These are phyloP conservation scores for Stegostoma tigrinum DNA, from an alignment of 2,113 vertebrate species.

Conservation along the genomic window DNA sequence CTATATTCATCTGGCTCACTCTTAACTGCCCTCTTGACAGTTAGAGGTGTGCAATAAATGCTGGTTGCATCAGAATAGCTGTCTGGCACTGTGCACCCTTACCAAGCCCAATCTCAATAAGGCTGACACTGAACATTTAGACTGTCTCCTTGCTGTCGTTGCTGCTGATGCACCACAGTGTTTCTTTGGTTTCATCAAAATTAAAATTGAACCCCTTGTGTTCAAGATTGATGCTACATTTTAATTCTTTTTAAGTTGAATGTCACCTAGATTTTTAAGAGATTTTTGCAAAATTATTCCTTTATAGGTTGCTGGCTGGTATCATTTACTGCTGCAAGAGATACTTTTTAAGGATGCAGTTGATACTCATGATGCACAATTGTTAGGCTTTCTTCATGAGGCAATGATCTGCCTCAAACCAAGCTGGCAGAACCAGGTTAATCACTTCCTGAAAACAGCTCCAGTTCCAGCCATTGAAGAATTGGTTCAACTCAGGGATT, in stretches of 20 bases:
- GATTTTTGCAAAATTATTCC: background rate
- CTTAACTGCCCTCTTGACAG: too few species aligned
- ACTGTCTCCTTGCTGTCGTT: background rate
- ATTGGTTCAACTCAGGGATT: conserved; percentile 51
- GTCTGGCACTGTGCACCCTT: background rate
- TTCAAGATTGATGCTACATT: background rate
- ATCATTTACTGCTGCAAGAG: conserved; percentile 51
- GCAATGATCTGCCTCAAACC: conserved; percentile 23
- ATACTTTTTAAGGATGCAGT: conserved; percentile 57
- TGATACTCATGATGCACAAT: conserved; percentile 36
- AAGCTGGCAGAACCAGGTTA: conserved; percentile 47
- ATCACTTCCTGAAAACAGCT: conserved; percentile 49
- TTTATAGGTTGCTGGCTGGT: conserved; percentile 53
- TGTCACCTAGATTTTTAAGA: background rate
- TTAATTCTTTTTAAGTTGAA: background rate
- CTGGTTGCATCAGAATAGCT: background rate
- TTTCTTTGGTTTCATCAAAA: background rate
- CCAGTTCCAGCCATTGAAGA: conserved; percentile 54
- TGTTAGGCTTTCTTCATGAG: background rate
- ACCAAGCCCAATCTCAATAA: background rate
- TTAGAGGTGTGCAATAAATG: too few species aligned
- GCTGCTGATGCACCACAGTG: fast-evolving
- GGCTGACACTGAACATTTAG: background rate
- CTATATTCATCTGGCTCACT: too few species aligned
- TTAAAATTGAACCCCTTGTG: background rate